These are phyloP conservation scores for Cantharis lateralis DNA, from an alignment of 2,888 invertebrate genomes.

Conservation along the genomic window DNA sequence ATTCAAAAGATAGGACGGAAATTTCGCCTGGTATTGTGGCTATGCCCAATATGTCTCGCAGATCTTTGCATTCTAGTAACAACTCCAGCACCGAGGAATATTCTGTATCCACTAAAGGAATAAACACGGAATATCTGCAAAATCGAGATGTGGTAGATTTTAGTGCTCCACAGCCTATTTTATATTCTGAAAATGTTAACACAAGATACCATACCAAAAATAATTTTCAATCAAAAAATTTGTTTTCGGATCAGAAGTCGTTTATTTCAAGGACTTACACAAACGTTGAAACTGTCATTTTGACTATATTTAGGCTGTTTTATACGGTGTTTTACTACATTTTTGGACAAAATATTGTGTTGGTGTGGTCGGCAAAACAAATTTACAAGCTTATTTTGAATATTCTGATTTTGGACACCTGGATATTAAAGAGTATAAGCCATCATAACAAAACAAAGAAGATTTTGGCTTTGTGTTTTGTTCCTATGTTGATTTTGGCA, in stretches of 20 bases:
- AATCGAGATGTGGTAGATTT: conserved; percentile 10
- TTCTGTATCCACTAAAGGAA: conserved; percentile 41
- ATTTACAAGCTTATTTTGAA: conserved; percentile 47
- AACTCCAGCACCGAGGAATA: conserved; percentile 31
- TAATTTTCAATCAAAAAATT: neutral
- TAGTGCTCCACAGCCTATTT: neutral
- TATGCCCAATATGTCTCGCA: conserved; percentile 89
- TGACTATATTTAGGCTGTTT: conserved; percentile 36
- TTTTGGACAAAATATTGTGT: conserved; percentile 38
- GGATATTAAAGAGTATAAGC: conserved; percentile 41
- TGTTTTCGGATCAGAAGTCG: conserved; percentile 6
- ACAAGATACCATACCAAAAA: neutral
- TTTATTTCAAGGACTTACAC: conserved; percentile 23
- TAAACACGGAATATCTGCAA: conserved; percentile 44
- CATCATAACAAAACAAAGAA: conserved; percentile 37
- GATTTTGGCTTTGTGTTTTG: conserved; percentile 53
- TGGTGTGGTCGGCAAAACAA: conserved; percentile 42
- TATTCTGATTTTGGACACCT: conserved; percentile 54
- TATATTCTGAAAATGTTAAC: conserved; percentile 3
- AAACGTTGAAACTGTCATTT: conserved; percentile 30
- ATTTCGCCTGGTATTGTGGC: conserved; percentile 79
- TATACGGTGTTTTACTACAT: conserved; percentile 37
- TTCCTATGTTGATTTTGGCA: conserved; percentile 61
- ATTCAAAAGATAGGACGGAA: conserved; percentile 81
- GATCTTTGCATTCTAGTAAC: conserved; percentile 59